phyloP scores from a whole-genome alignment of 2,888 invertebrate species.

The Yponomeuta cagnagella region DNA sequence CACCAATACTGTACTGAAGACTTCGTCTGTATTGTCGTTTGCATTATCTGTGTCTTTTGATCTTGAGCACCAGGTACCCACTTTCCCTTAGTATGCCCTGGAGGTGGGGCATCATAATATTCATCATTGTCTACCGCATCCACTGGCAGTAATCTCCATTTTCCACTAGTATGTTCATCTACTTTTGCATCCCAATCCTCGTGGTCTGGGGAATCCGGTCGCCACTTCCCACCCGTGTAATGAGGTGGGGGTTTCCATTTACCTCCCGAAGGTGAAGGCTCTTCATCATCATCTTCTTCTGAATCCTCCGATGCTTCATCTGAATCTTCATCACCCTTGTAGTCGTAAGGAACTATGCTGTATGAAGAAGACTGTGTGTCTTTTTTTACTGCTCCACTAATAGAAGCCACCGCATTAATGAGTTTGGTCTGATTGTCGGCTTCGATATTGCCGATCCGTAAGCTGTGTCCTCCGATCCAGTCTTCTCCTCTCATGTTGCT shows the following conservation, averaged over 20 bases:
- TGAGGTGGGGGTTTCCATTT: slow-evolving; percentile 84
- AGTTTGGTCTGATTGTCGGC: slow-evolving; percentile 75
- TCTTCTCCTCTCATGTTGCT: slow-evolving; percentile 71
- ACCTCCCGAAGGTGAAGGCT: slow-evolving; percentile 70
- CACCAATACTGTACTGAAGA: slow-evolving; percentile 84
- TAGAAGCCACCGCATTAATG: slow-evolving; percentile 79
- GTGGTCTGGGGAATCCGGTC: slow-evolving; percentile 61
- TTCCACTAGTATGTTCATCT: slow-evolving; percentile 75
- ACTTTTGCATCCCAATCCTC: slow-evolving; percentile 75
- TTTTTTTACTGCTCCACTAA: slow-evolving; percentile 74
- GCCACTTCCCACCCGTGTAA: slow-evolving; percentile 68
- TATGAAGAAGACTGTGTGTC: slow-evolving; percentile 57
- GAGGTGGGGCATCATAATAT: slow-evolving; percentile 77
- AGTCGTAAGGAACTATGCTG: slow-evolving; percentile 55
- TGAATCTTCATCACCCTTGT: slow-evolving; percentile 62
- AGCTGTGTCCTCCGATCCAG: slow-evolving; percentile 77
- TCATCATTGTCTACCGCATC: slow-evolving; percentile 61
- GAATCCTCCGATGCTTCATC: slow-evolving; percentile 75
- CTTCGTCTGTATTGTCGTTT: slow-evolving; percentile 66
- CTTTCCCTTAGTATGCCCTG: slow-evolving; percentile 85
- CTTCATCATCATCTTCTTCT: slow-evolving; percentile 75
- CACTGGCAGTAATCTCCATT: slow-evolving; percentile 72
- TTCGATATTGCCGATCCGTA: slow-evolving; percentile 71
- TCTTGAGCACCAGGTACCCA: slow-evolving; percentile 83
- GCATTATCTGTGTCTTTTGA: slow-evolving; percentile 69